phyloP scores from a whole-genome alignment of 2,888 invertebrate genomes.

The Oxycera nigricornis region DNA sequence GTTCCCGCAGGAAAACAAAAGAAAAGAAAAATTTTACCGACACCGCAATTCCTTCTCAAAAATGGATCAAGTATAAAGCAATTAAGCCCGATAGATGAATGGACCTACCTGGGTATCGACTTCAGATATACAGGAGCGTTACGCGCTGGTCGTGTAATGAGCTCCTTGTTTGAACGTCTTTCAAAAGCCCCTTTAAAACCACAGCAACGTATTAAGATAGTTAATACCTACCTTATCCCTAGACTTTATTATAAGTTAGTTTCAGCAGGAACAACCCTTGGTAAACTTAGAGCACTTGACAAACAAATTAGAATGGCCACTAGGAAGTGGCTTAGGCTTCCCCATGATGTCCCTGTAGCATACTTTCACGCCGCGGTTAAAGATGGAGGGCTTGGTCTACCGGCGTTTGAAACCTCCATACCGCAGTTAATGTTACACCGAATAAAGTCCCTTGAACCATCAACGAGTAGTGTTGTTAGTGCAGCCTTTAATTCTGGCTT shows the following conservation, averaged over 20 bases:
- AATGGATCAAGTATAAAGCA: neutral
- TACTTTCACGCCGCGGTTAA: neutral
- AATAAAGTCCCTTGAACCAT: neutral
- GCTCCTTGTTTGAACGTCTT: too few relatives aligned
- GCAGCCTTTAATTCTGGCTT: neutral
- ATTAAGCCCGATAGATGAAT: neutral
- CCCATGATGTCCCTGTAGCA: neutral
- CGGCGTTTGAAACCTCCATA: neutral
- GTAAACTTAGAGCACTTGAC: neutral
- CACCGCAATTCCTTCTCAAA: neutral
- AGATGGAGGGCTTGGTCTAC: neutral
- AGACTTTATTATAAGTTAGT: neutral
- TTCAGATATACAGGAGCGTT: neutral
- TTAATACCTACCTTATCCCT: neutral
- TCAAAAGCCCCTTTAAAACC: slow-evolving; percentile 1
- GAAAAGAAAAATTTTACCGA: neutral
- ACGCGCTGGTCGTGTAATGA: too few relatives aligned
- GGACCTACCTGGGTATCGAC: neutral
- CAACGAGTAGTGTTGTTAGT: neutral
- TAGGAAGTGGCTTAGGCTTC: neutral
- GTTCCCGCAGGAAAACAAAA: neutral
- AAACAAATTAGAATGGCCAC: neutral
- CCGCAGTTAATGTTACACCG: neutral
- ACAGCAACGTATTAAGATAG: neutral
- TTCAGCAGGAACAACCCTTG: neutral